These are phyloP conservation scores for Lepilemur septentrionalis DNA, from an alignment of 2,797 vertebrate genomes.

Conservation along the genomic window DNA sequence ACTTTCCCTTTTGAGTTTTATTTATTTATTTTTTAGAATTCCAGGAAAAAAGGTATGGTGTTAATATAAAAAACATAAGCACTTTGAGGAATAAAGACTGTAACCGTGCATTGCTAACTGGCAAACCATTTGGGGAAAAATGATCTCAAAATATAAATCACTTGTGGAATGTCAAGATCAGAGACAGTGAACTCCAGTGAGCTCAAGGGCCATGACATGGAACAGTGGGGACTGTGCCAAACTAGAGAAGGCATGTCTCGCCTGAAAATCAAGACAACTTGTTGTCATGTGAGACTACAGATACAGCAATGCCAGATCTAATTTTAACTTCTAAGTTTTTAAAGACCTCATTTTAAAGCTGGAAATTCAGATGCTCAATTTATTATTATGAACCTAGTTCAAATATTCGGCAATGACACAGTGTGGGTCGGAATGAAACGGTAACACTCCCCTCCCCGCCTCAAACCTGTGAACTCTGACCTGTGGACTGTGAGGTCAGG, in stretches of 20 bases:
- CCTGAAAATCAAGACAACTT: background rate
- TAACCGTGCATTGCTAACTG: background rate
- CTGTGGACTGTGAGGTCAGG: background rate
- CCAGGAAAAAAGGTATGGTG: background rate
- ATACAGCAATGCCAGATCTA: background rate
- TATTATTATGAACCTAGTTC: background rate
- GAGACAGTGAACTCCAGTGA: background rate
- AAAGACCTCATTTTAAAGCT: background rate
- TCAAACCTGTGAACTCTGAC: background rate
- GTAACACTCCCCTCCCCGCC: too few relatives aligned
- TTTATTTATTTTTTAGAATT: background rate
- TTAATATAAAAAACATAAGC: background rate
- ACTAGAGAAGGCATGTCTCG: background rate
- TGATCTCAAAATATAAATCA: background rate
- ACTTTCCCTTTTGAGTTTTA: background rate
- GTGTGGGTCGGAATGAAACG: background rate
- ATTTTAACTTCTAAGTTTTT: background rate
- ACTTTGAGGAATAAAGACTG: background rate
- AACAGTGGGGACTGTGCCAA: background rate
- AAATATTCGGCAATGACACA: background rate
- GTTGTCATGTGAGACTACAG: background rate
- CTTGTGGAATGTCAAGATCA: background rate
- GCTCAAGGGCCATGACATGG: background rate
- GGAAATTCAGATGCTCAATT: background rate
- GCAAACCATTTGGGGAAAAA: background rate